Conservation (phyloP, 1,140 invertebrate genomes). For the Adoxophyes honmai region DNA sequence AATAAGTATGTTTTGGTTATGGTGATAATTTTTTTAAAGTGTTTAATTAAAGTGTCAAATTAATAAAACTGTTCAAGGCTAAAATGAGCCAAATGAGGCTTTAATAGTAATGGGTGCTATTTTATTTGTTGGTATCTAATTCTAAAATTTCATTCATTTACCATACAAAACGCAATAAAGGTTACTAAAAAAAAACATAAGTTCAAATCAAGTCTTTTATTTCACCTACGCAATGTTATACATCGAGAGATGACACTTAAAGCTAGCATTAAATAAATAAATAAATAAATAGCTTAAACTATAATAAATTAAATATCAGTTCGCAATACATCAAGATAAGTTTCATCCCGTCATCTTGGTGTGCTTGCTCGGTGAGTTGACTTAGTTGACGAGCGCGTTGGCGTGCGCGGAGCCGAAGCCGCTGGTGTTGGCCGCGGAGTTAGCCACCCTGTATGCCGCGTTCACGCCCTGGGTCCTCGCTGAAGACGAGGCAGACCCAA, state of each 20-base stretch:
- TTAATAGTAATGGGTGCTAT: too few species aligned
- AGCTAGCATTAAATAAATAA: too few species aligned
- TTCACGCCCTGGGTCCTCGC: slow-evolving; percentile 41
- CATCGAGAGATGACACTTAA: background rate
- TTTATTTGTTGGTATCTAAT: too few species aligned
- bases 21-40: too few species aligned
- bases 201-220: slow-evolving; percentile 8
- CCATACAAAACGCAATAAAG: too few species aligned
- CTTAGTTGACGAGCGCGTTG: slow-evolving; percentile 41
- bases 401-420: slow-evolving; percentile 51
- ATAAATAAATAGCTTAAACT: slow-evolving; percentile 12
- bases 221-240: background rate
- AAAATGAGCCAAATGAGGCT: too few species aligned
- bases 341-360: slow-evolving; percentile 59
- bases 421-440: slow-evolving; percentile 50
- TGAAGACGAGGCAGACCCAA: slow-evolving; percentile 44
- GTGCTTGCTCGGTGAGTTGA: slow-evolving; percentile 37
- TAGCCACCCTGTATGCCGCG: slow-evolving; percentile 44
- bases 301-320: slow-evolving; percentile 2
- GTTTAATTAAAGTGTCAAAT: too few species aligned
- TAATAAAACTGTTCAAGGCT: too few species aligned
- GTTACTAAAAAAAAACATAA: background rate
- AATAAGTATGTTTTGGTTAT: too few species aligned
- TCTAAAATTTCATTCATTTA: too few species aligned
- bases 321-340: slow-evolving; percentile 58